Conservation (phyloP, 2,888 invertebrate genomes). For the Drosophila fulvimacula region DNA sequence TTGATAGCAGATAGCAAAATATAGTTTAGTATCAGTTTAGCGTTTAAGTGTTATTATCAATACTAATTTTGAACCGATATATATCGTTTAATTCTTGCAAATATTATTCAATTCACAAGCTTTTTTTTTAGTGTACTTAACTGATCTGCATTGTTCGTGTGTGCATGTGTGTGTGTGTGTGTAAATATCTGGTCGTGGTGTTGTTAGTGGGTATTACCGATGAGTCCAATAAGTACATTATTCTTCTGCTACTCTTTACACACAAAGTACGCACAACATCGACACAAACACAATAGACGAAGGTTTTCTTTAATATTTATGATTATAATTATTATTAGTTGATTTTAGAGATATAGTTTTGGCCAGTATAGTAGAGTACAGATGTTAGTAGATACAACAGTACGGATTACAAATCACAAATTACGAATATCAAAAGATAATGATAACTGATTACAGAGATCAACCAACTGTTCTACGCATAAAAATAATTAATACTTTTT, state of each 20-base stretch:
- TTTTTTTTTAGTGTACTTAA: slow-evolving; percentile 5
- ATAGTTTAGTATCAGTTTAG: slow-evolving; percentile 9
- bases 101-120: not conserved
- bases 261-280: slow-evolving; percentile 67
- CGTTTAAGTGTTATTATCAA: slow-evolving; percentile 1
- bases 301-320: slow-evolving; percentile 1
- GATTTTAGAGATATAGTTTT: slow-evolving; percentile 9
- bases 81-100: not conserved
- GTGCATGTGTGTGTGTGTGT: slow-evolving; percentile 5
- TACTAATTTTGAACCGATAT: not conserved
- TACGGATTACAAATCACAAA: slow-evolving; percentile 27
- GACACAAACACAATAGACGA: slow-evolving; percentile 52
- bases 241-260: slow-evolving; percentile 23
- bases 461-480: slow-evolving; percentile 28
- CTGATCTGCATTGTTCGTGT: slow-evolving; percentile 10
- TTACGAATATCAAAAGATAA: slow-evolving; percentile 23
- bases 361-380: slow-evolving; percentile 29
- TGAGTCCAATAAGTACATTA: slow-evolving; percentile 18
- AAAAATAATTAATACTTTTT: slow-evolving; percentile 1
- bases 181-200: not conserved
- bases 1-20: slow-evolving; percentile 29
- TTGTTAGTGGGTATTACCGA: slow-evolving; percentile 23
- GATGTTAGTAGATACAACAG: slow-evolving; percentile 40
- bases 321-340: not conserved
- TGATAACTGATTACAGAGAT: slow-evolving; percentile 28